Conservation (phyloP, 2,113 vertebrate genomes). For the Perognathus longimembris region DNA sequence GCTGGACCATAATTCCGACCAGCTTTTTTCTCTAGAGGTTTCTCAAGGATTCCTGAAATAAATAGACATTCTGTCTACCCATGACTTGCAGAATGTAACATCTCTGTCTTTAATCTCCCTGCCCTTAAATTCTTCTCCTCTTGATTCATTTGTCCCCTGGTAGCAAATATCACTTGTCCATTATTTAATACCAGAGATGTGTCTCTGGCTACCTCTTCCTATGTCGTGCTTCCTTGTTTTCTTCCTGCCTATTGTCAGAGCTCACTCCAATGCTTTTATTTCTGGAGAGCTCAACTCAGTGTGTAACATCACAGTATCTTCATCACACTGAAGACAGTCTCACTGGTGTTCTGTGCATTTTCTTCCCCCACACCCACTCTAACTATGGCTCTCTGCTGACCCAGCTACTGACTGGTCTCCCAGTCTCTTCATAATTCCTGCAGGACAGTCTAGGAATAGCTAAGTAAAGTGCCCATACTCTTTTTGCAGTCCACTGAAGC, state of each 20-base stretch:
- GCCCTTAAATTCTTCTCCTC: not conserved
- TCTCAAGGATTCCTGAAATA: constrained; percentile 88
- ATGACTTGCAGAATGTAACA: not conserved
- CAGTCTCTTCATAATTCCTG: not conserved
- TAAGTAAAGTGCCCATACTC: not conserved
- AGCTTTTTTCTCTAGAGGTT: constrained; percentile 89
- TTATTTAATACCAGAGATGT: not conserved
- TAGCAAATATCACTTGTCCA: not conserved
- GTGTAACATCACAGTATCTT: accelerated
- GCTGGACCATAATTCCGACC: constrained; percentile 86
- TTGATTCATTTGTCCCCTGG: not conserved
- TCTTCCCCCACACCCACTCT: too few relatives aligned
- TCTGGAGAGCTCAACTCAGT: not conserved
- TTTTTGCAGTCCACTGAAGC: not conserved
- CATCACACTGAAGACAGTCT: too few relatives aligned
- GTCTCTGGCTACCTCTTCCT: not conserved
- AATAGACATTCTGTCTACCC: not conserved
- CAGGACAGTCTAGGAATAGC: not conserved
- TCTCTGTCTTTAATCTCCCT: not conserved
- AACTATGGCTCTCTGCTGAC: too few relatives aligned
- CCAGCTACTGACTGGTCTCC: not conserved
- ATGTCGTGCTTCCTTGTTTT: too few relatives aligned
- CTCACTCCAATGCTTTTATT: not conserved
- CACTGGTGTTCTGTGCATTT: accelerated
- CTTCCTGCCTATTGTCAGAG: not conserved